Evolutionary conservation across 2,888 invertebrate genomes (phyloP), one percentile per base, ranked within the genome.

Genomic region (Tineola bisselliella): DNA sequence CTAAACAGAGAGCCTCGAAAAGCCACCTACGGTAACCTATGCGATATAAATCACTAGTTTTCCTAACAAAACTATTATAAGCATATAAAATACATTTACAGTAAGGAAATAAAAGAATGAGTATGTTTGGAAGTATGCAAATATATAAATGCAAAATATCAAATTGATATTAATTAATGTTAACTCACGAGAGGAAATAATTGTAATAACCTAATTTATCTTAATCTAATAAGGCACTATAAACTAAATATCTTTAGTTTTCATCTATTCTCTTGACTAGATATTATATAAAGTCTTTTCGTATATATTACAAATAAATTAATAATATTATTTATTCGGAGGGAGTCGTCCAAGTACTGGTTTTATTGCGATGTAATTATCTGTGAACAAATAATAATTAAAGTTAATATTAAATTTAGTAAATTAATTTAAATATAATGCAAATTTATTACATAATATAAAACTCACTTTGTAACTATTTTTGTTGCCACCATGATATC

Each of bases 401-500:
- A 48, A 58, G 2, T 33, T 58, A 17, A 61, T n/a, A n/a, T n/a
- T n/a, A n/a, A n/a, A n/a, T n/a, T n/a, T n/a, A n/a, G n/a, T n/a
- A n/a, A n/a, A n/a, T n/a, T n/a, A n/a, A n/a, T n/a, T n/a, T n/a
- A n/a, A n/a, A n/a, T n/a, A n/a, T n/a, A n/a, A n/a, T n/a, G n/a
- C n/a, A n/a, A n/a, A n/a, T n/a, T n/a, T n/a, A n/a, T n/a, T n/a
- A n/a, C n/a, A n/a, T n/a, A n/a, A n/a, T 25, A 25, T 19, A 52
- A 56, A 30, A 78, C 82, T 81, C 75, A 83, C 83, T 66, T 68
- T 67, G 68, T 67, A 67, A 69, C 73, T 87, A 88, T 86, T 90
- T 90, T 73, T 94, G 92, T 73, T 94, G 94, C 94, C 94, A 94
- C 89, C 92, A 93, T 59, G 92, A 92, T 68, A 94, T 94, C 66